Evolutionary conservation across 1,140 invertebrate species (phyloP).

Genomic region (Euglossa dilemma): DNA sequence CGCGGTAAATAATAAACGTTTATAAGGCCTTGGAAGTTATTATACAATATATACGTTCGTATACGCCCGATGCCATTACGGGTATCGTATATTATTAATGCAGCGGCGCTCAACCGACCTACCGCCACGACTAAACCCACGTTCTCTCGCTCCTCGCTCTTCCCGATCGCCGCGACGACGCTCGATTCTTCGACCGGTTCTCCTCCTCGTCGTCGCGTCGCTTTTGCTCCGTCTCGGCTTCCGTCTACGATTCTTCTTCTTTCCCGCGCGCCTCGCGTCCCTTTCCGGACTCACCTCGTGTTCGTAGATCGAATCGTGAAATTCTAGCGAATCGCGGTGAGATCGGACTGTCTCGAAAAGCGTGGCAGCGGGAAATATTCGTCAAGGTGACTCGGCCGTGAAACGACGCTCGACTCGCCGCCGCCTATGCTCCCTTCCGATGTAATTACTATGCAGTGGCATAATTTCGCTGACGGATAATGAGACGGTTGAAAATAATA

Average conservation of each 20-base stretch:
- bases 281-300: too few species aligned
- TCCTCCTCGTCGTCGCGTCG: too few species aligned
- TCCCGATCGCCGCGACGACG: neutral
- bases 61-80: conserved; percentile 82
- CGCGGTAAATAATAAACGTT: conserved; percentile 83
- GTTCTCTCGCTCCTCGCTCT: conserved; percentile 11
- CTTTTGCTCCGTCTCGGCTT: too few species aligned
- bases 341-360: conserved; percentile 38
- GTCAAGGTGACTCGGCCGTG: conserved; percentile 67
- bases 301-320: conserved; percentile 24
- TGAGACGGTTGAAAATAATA: conserved; percentile 62
- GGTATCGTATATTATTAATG: conserved; percentile 83
- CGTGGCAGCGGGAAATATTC: conserved; percentile 63
- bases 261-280: neutral
- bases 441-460: conserved; percentile 66
- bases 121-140: neutral
- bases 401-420: conserved; percentile 55
- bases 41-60: conserved; percentile 82
- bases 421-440: conserved; percentile 27
- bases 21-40: conserved; percentile 83
- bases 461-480: conserved; percentile 65
- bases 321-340: conserved; percentile 40
- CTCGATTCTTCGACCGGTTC: neutral
- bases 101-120: conserved; percentile 79
- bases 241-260: neutral